Percentiles rank a stretch among this genome's conserved stretches.
Evolutionary conservation across 2,888 invertebrate species (phyloP).

Genomic region (Electrophaes corylata): DNA sequence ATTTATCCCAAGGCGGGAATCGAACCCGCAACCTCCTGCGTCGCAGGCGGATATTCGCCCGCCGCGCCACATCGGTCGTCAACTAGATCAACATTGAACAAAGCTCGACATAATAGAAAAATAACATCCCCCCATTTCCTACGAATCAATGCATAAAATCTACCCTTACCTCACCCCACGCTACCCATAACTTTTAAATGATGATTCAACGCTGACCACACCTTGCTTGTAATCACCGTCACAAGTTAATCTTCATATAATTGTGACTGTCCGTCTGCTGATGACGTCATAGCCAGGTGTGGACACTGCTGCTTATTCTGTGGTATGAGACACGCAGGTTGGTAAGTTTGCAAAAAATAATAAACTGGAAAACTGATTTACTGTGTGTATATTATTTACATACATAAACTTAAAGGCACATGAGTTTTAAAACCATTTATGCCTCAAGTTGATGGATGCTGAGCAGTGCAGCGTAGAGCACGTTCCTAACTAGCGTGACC

Average conservation of each 20-base stretch:
- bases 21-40: too few species aligned
- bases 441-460: too few species aligned
- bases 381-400: neutral
- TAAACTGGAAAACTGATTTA: neutral
- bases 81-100: too few species aligned
- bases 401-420: too few species aligned
- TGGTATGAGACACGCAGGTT: neutral
- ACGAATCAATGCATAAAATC: neutral
- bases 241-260: constrained; percentile 73
- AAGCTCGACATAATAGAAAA: neutral
- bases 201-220: constrained; percentile 24
- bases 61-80: too few species aligned
- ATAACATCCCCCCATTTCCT: neutral
- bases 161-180: neutral
- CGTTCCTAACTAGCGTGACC: too few species aligned
- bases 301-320: constrained; percentile 8
- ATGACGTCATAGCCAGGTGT: constrained; percentile 63
- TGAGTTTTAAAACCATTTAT: too few species aligned
- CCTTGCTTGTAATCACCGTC: constrained; percentile 28
- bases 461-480: too few species aligned
- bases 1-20: too few species aligned
- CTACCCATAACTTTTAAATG: constrained; percentile 10
- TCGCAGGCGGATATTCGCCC: too few species aligned
- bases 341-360: neutral
- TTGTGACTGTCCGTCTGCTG: constrained; percentile 52